Evolutionary conservation across 2,888 invertebrate species (phyloP).

Genomic region (Diarsia dahlii): DNA sequence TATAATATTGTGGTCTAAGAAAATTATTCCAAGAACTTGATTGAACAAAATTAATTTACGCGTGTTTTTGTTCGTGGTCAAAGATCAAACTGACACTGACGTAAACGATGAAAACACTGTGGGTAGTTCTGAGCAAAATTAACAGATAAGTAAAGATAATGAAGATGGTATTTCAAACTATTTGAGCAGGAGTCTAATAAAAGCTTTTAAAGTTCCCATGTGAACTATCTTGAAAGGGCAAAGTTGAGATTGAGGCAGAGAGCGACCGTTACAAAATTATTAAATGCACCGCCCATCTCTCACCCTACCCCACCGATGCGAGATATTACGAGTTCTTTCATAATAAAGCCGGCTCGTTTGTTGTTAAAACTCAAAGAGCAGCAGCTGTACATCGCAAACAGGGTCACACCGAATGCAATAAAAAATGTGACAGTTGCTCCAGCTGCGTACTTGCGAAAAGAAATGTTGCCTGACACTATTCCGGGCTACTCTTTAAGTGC

Average conservation of each 20-base stretch:
- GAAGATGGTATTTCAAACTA: neutral
- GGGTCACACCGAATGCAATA: conserved; percentile 72
- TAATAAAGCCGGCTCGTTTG: conserved; percentile 66
- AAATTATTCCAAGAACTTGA: conserved; percentile 39
- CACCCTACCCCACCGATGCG: conserved; percentile 73
- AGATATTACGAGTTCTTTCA: conserved; percentile 54
- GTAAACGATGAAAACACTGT: conserved; percentile 22
- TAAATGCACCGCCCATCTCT: conserved; percentile 71
- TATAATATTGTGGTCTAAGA: conserved; percentile 37
- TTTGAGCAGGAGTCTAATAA: conserved; percentile 26
- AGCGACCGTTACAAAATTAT: conserved; percentile 68
- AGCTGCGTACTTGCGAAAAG: conserved; percentile 70
- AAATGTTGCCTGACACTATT: conserved; percentile 67
- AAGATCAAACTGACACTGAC: conserved; percentile 48
- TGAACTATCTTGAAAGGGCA: conserved; percentile 51
- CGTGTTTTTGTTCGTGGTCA: conserved; percentile 42
- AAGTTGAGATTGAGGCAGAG: conserved; percentile 51
- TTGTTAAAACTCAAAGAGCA: conserved; percentile 74
- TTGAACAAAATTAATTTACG: conserved; percentile 29
- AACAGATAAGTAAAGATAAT: neutral
- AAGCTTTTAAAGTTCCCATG: conserved; percentile 38
- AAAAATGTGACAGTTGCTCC: conserved; percentile 75
- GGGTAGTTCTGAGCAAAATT: conserved; percentile 31
- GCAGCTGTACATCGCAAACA: conserved; percentile 81
- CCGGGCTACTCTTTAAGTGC: conserved; percentile 26